A percentile compares a stretch with the other conserved stretches of the same genome.
These are phyloP conservation scores for Zootermopsis nevadensis DNA, from an alignment of 2,888 invertebrate species.

Conservation along the genomic window DNA sequence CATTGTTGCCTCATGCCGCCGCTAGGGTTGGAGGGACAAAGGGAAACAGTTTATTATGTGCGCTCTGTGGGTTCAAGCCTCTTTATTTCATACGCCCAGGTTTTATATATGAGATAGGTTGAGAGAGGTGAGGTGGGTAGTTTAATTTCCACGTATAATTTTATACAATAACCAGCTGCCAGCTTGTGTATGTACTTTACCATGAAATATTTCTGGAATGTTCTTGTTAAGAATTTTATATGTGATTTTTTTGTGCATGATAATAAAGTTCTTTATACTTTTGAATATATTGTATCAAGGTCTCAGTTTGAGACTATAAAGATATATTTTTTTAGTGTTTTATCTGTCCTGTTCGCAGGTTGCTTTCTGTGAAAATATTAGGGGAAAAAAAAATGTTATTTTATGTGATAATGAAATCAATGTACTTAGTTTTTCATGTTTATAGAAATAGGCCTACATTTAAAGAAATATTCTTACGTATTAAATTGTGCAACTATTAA, in stretches of 20 bases:
- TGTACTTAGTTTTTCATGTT: too few species aligned
- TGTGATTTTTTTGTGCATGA: neutral
- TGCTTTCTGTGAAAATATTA: neutral
- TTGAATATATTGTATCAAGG: neutral
- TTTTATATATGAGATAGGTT: neutral
- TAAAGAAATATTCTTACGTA: too few species aligned
- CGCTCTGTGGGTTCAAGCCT: slow-evolving; percentile 18
- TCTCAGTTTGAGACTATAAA: neutral
- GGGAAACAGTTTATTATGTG: slow-evolving; percentile 37
- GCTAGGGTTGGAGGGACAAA: slow-evolving; percentile 3
- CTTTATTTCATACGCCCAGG: slow-evolving; percentile 22
- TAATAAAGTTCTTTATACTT: neutral
- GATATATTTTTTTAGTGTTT: neutral
- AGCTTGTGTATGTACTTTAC: neutral
- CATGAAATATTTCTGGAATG: neutral
- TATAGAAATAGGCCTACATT: too few species aligned
- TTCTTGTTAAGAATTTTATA: neutral
- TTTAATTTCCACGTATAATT: slow-evolving; percentile 19
- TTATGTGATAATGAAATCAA: too few species aligned
- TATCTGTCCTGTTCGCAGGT: neutral
- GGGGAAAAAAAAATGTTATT: neutral
- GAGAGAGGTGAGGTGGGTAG: neutral
- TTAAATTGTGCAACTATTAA: too few species aligned
- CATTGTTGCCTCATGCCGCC: slow-evolving; percentile 27
- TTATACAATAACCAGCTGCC: slow-evolving; percentile 25